A percentile compares a stretch with the other conserved stretches of the same genome.
phyloP scores from a whole-genome alignment of 1,140 invertebrate species.

The Nephotettix cincticeps region DNA sequence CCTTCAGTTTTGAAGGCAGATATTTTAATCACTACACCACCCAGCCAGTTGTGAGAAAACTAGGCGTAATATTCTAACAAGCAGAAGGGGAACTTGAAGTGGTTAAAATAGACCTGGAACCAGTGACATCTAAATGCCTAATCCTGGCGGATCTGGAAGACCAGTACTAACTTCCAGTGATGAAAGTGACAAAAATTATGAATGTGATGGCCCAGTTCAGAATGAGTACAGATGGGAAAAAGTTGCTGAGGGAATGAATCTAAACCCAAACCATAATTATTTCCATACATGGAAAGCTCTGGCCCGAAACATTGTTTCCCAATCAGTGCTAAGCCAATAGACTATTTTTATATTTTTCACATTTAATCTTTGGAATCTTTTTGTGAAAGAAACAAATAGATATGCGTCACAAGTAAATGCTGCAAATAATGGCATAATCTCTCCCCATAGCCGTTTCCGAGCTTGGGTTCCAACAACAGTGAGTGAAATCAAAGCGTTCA shows the following conservation, averaged over 20 bases:
- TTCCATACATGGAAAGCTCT: background rate
- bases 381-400: background rate
- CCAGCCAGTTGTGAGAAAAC: too few relatives aligned
- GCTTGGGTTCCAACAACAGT: background rate
- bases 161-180: too few relatives aligned
- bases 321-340: background rate
- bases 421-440: background rate
- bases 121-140: too few relatives aligned
- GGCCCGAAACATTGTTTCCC: background rate
- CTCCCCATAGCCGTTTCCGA: background rate
- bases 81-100: too few relatives aligned
- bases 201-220: too few relatives aligned
- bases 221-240: too few relatives aligned
- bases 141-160: too few relatives aligned
- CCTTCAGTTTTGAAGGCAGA: too few relatives aligned
- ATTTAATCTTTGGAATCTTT: background rate
- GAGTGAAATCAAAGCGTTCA: background rate
- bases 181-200: too few relatives aligned
- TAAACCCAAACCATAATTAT: background rate
- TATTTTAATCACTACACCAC: too few relatives aligned
- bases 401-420: background rate
- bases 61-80: too few relatives aligned
- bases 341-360: background rate
- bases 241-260: background rate
- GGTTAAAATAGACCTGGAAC: too few relatives aligned